Percentiles rank a stretch among this genome's conserved stretches.
phyloP scores from a whole-genome alignment of 2,888 invertebrate genomes.

The Silvanus unidentatus region DNA sequence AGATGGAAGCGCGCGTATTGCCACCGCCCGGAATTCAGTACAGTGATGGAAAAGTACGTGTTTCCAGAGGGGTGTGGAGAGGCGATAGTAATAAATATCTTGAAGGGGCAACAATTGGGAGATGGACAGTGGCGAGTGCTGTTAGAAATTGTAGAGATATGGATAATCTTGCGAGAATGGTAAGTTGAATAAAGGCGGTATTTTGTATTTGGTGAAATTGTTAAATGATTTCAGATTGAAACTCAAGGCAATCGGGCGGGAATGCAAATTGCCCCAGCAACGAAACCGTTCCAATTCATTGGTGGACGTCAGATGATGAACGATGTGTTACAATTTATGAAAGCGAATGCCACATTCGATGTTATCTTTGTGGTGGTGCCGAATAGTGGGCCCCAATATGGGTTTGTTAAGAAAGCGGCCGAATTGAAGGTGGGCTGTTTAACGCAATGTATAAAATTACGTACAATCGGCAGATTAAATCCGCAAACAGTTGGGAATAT shows the following conservation, averaged over 20 bases:
- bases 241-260: not conserved
- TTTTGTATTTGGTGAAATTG: too few relatives aligned
- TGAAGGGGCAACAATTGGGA: conserved; percentile 32
- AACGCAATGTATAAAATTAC: conserved; percentile 66
- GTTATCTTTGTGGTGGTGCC: conserved; percentile 61
- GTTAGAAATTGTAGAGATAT: conserved; percentile 28
- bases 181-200: too few relatives aligned
- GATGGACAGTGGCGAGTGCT: conserved; percentile 50
- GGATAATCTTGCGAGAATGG: conserved; percentile 32
- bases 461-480: conserved; percentile 50
- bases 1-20: conserved; percentile 73
- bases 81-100: conserved; percentile 36
- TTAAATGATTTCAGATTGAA: too few relatives aligned
- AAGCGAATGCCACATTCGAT: too few relatives aligned
- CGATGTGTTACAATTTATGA: conserved; percentile 20
- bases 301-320: conserved; percentile 11
- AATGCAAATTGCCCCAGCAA: conserved; percentile 11
- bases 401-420: conserved; percentile 60
- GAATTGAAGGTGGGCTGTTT: conserved; percentile 63
- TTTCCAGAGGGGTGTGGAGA: conserved; percentile 47
- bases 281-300: conserved; percentile 9
- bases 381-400: conserved; percentile 35
- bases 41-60: conserved; percentile 31
- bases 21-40: conserved; percentile 70
- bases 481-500: conserved; percentile 63